Base-by-base conservation (phyloP, 2,113 vertebrate genomes). In the Coptodon rendalli region DNA sequence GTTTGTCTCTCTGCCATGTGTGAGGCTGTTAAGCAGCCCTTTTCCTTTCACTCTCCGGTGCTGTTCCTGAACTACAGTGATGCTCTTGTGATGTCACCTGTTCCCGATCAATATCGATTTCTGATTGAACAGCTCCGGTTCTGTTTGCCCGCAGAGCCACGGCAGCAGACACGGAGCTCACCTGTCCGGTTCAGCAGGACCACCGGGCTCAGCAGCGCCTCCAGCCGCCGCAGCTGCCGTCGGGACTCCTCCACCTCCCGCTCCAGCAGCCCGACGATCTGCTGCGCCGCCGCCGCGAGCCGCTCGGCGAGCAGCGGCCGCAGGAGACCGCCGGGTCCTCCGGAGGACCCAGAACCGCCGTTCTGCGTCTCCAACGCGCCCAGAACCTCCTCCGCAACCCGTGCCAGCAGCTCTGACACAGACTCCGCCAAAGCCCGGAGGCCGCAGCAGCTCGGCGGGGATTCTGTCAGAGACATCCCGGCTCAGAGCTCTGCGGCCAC, bases 141-240 rank as follows among this genome's bases (percentile, higher is more conserved):
- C 36, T 9, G 34, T 66, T n/a, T 66, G 31, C 19, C 19, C 29
- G 48, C 54, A 31, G 48, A 61, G 43, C 73, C 36, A 53, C 6
- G 52, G n/a, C 27, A 53, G 59, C 45, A 85, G 50, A 16, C 22
- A 53, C 63, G 76, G 6, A 10, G 27, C 89, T 88, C 89, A 93
- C 92, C 92, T 63, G 82, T 76, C 9, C 88, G 80, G 29, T 11
- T 80, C 88, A 93, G 59, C 3, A 45, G 85, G 45, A 91, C 88
- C 84, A 71, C 80, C 48, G 89, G 92, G 22, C 52, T 88, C 79
- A 91, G 79, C 50, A 91, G 48, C n/a, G 84, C 84, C 50, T 92
- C 80, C 84, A 91, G 86, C 27, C 92, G 40, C 43, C 84, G 87
- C 22, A 87, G 50, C 52, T 81, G 84, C 82, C 63, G 56, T 34